A percentile compares a stretch with the other conserved stretches of the same genome.
Evolutionary conservation across 2,888 invertebrate species (phyloP).

Genomic region (Zelleria hepariella): DNA sequence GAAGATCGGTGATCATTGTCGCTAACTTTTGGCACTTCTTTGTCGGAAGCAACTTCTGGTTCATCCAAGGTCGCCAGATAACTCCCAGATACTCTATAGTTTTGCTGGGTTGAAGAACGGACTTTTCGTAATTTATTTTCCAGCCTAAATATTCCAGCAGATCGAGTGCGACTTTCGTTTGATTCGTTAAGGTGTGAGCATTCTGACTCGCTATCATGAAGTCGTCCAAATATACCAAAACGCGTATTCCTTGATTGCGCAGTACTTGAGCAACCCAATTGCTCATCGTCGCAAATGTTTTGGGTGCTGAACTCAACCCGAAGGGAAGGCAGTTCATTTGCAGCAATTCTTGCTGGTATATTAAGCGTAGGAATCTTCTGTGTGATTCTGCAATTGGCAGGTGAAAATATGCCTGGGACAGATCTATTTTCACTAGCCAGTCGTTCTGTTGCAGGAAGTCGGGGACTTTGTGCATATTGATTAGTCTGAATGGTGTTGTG

Average conservation of each 20-base stretch:
- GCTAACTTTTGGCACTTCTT: slow-evolving; percentile 1
- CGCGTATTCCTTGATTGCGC: slow-evolving; percentile 14
- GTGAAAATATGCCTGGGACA: slow-evolving; percentile 20
- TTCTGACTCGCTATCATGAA: slow-evolving; percentile 15
- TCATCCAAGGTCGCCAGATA: slow-evolving; percentile 13
- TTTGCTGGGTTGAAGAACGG: slow-evolving; percentile 9
- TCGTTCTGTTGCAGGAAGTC: slow-evolving; percentile 20
- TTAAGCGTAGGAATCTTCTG: slow-evolving; percentile 17
- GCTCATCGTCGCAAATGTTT: slow-evolving; percentile 15
- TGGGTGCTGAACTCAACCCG: slow-evolving; percentile 22
- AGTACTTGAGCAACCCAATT: slow-evolving; percentile 18
- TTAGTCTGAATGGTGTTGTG: slow-evolving; percentile 15
- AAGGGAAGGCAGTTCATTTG: slow-evolving; percentile 25
- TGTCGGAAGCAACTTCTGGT: slow-evolving; percentile 11
- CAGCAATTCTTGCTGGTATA: slow-evolving; percentile 13
- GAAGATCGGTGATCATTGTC: not conserved
- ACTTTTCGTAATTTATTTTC: slow-evolving; percentile 14
- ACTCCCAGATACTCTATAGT: slow-evolving; percentile 13
- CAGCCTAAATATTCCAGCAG: slow-evolving; percentile 11
- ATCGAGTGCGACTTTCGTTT: slow-evolving; percentile 8
- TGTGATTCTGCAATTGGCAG: slow-evolving; percentile 13
- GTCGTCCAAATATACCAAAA: slow-evolving; percentile 17
- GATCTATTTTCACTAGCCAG: slow-evolving; percentile 20
- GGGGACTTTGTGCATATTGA: slow-evolving; percentile 17
- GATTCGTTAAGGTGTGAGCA: slow-evolving; percentile 3